Conservation (phyloP, 1,140 invertebrate species). For the Anoplophora glabripennis region DNA sequence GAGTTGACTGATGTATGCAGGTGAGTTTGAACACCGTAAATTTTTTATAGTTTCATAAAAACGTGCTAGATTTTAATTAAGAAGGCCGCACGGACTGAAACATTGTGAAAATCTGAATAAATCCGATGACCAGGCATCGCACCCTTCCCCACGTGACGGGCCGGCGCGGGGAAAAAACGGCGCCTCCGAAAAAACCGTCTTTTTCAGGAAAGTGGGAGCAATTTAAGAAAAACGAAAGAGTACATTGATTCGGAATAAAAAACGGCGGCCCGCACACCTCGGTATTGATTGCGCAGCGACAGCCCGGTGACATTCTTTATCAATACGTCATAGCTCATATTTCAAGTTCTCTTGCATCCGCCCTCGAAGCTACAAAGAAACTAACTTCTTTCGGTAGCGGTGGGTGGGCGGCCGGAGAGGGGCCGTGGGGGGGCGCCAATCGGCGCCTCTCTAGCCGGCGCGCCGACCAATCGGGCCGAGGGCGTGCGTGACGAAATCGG, state of each 20-base stretch:
- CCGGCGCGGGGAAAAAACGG: conserved; percentile 25
- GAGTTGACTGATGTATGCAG: too few relatives aligned
- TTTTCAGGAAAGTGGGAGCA: conserved; percentile 19
- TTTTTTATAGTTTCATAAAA: too few relatives aligned
- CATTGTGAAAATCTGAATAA: too few relatives aligned
- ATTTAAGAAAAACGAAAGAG: conserved; percentile 34
- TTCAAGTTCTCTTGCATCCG: conserved; percentile 49
- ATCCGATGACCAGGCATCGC: too few relatives aligned
- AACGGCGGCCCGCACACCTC: conserved; percentile 37
- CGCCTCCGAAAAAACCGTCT: conserved; percentile 24
- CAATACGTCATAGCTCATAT: conserved; percentile 56
- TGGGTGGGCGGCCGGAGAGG: conserved; percentile 37
- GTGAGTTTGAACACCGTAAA: too few relatives aligned
- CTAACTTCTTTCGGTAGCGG: conserved; percentile 47
- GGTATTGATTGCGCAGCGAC: conserved; percentile 53
- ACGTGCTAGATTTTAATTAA: too few relatives aligned
- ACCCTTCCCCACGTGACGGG: conserved; percentile 1
- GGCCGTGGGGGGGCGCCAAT: conserved; percentile 42
- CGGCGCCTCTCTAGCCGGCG: conserved; percentile 44
- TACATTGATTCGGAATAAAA: conserved; percentile 25
- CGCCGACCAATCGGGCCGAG: conserved; percentile 31
- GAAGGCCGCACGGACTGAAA: too few relatives aligned
- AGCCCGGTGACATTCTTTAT: conserved; percentile 61
- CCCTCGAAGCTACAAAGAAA: conserved; percentile 51
- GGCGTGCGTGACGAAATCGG: conserved; percentile 28